Conservation (phyloP, 1,140 invertebrate species). For the Eupeodes corollae region DNA sequence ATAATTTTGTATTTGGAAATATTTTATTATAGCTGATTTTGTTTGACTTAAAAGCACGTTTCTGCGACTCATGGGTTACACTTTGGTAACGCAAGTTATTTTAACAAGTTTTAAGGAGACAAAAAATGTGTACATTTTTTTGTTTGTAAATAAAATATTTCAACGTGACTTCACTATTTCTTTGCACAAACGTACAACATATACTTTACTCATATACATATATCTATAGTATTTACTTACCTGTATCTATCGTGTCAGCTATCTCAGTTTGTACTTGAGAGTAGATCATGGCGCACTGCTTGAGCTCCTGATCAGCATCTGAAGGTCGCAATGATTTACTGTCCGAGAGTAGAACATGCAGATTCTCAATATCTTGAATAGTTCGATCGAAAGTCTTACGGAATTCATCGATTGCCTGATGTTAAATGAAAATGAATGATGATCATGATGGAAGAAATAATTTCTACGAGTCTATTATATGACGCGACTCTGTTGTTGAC, state of each 20-base stretch:
- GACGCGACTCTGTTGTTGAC: conserved; percentile 13
- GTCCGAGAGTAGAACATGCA: conserved; percentile 40
- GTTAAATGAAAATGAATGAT: conserved; percentile 9
- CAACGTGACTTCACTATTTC: too few species aligned
- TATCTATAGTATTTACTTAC: conserved; percentile 13
- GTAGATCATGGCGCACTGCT: conserved; percentile 37
- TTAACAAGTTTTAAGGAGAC: too few species aligned
- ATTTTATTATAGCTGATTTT: too few species aligned
- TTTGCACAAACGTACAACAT: too few species aligned
- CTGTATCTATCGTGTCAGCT: conserved; percentile 33
- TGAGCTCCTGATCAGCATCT: conserved; percentile 40
- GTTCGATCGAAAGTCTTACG: conserved; percentile 41
- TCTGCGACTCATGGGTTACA: too few species aligned
- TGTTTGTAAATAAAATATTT: too few species aligned
- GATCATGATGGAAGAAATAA: conserved; percentile 1
- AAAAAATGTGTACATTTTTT: too few species aligned
- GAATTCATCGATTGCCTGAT: conserved; percentile 51
- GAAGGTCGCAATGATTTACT: conserved; percentile 36
- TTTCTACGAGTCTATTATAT: not conserved
- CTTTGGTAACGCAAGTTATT: too few species aligned
- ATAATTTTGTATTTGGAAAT: too few species aligned
- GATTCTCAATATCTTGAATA: conserved; percentile 43
- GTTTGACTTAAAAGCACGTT: too few species aligned
- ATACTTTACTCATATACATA: not conserved
- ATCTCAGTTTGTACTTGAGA: conserved; percentile 36